Percentiles rank a stretch among this genome's conserved stretches.
phyloP scores from a whole-genome alignment of 1,140 invertebrate genomes.

The Zaprionus davidi region DNA sequence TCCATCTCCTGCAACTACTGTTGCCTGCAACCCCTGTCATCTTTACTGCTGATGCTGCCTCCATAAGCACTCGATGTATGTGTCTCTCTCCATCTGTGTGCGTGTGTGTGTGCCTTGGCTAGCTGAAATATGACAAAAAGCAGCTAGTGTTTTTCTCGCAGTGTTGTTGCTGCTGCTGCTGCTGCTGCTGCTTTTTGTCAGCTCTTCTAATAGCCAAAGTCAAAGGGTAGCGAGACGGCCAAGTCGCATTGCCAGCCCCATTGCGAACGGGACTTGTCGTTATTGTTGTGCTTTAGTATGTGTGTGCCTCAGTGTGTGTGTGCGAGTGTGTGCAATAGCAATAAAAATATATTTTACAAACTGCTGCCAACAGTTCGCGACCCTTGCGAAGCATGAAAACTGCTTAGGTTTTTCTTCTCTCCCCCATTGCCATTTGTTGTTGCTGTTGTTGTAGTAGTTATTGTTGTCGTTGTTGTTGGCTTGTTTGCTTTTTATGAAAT shows the following conservation, averaged over 20 bases:
- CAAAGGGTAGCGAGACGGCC: constrained; percentile 50
- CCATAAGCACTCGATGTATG: constrained; percentile 27
- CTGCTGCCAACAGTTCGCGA: constrained; percentile 66
- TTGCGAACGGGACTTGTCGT: constrained; percentile 53
- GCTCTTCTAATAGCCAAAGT: constrained; percentile 74
- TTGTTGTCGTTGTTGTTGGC: constrained; percentile 49
- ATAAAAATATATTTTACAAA: constrained; percentile 83
- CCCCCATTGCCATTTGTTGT: constrained; percentile 5
- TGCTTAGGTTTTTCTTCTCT: constrained; percentile 66
- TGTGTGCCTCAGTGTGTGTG: constrained; percentile 4
- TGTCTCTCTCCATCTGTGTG: background rate
- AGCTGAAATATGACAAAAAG: constrained; percentile 79
- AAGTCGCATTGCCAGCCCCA: constrained; percentile 40
- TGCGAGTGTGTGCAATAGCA: constrained; percentile 66
- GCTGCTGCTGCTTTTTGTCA: constrained; percentile 63
- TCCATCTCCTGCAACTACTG: constrained; percentile 27
- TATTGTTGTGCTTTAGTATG: constrained; percentile 45
- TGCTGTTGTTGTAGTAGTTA: constrained; percentile 33
- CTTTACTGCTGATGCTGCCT: constrained; percentile 37
- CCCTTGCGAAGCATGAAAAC: constrained; percentile 59
- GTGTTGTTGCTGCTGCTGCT: constrained; percentile 26
- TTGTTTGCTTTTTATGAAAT: constrained; percentile 70
- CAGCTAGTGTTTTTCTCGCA: constrained; percentile 61
- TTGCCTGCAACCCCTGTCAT: background rate
- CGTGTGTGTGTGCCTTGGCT: constrained; percentile 28